Evolutionary conservation across 2,113 vertebrate species (phyloP), one percentile per base, ranked within the genome.

Genomic region (Planiliza haematocheilus): DNA sequence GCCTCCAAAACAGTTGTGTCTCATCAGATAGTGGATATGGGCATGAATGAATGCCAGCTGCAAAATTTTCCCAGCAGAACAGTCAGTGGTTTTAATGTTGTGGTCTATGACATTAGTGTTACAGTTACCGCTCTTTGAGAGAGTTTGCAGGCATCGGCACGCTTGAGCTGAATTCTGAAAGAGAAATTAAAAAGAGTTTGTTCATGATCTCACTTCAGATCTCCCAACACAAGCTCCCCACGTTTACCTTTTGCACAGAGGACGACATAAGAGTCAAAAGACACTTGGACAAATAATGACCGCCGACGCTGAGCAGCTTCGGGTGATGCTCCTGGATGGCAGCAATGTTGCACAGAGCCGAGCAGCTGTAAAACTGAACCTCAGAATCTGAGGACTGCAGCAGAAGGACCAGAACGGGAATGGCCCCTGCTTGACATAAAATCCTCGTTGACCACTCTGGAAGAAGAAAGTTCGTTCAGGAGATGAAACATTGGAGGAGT

Each of bases 331-430:
- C 87, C 20, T 71, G 34, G 0, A 77, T 63, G 16, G 89, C 86
- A 62, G 95, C 91, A 49, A 96, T n/a, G 0, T 95, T 95, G 72
- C 93, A 92, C 30, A 95, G 81, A 57, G 95, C 93, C 43, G 90
- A 85, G 86, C 95, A 95, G 83, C 95, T 95, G 82, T 94, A 93
- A 71, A 94, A 95, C 93, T 95, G 91, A 24, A 95, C 90, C 85
- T 95, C 90, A 67, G 93, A 85, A 74, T 95, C 91, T 57, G 93
- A 77, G 66, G 93, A 95, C 87, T 95, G 94, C 78, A 95, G 85
- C 24, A 95, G 86, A 48, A 92, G 82, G 8, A 85, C 82, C 77
- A 95, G 73, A 39, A 96, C 80, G 36, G 94, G 94, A 37, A 95
- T 65, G 11, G 87, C 94, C 78, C 94, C 95, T 60, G 93, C 93